Evolutionary conservation across 2,113 vertebrate species (phyloP).

Genomic region (Probosciger aterrimus): DNA sequence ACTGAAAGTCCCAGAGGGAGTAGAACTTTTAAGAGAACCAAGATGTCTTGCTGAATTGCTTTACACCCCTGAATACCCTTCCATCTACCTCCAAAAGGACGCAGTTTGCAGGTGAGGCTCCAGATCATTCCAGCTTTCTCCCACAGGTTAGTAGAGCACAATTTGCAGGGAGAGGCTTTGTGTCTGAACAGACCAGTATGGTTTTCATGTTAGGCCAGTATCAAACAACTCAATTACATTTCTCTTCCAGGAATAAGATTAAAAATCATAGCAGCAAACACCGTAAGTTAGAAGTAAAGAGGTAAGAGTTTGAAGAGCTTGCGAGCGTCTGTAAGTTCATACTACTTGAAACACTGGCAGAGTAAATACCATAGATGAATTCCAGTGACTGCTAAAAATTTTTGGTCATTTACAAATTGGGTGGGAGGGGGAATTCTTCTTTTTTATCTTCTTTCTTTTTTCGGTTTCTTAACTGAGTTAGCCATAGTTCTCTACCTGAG

Average conservation of each 20-base stretch:
- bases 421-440: not conserved
- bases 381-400: not conserved
- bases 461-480: not conserved
- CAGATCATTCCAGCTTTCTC: not conserved
- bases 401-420: not conserved
- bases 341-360: rapidly evolving
- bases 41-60: not conserved
- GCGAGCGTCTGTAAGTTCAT: not conserved
- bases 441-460: not conserved
- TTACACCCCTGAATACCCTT: not conserved
- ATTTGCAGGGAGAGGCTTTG: not conserved
- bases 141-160: not conserved
- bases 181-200: not conserved
- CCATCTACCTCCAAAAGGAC: not conserved
- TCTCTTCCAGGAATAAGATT: not conserved
- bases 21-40: not conserved
- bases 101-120: not conserved
- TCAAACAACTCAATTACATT: not conserved
- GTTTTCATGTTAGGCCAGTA: not conserved
- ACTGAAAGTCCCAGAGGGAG: not conserved
- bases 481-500: not conserved
- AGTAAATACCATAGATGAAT: not conserved
- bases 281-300: not conserved
- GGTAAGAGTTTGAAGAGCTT: not conserved
- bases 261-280: not conserved